phyloP scores from a whole-genome alignment of 2,888 invertebrate species.

The Acholoe squamosa region DNA sequence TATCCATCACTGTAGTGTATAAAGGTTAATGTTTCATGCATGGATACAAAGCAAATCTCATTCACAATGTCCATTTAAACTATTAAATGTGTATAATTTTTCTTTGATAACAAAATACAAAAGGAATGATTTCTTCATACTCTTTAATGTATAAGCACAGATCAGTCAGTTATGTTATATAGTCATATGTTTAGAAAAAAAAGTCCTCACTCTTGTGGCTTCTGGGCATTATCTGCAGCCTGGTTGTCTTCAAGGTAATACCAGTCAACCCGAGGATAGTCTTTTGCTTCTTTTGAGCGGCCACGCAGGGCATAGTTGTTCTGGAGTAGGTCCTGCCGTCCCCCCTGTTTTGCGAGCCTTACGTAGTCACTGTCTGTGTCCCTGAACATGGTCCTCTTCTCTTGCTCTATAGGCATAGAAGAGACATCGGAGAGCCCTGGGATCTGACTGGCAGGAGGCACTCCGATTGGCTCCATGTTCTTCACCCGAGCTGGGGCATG shows the following conservation, averaged over 20 bases:
- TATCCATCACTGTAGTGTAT: conserved; percentile 67
- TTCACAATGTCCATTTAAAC: no score
- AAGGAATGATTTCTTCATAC: no score
- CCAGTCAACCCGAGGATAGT: conserved; percentile 80
- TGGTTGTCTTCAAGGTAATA: conserved; percentile 80
- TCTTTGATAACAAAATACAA: no score
- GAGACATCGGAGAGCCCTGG: conserved; percentile 75
- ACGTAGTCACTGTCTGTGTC: conserved; percentile 81
- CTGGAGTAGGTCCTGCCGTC: conserved; percentile 78
- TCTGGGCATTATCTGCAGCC: background rate
- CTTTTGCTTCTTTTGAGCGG: conserved; percentile 69
- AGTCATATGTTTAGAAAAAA: no score
- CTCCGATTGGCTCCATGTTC: conserved; percentile 71
- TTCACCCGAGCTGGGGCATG: conserved; percentile 77
- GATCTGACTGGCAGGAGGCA: conserved; percentile 79
- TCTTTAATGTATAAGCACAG: no score
- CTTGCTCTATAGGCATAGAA: background rate
- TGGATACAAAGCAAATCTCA: no score
- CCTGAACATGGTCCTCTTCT: conserved; percentile 33
- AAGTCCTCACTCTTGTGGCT: no score
- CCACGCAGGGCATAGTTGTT: conserved; percentile 69
- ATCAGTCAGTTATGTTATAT: no score
- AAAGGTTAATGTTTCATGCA: background rate
- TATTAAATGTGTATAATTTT: no score
- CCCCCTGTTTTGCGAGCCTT: conserved; percentile 80